Evolutionary conservation across 2,797 vertebrate species (phyloP).

Genomic region (Lemur catta): DNA sequence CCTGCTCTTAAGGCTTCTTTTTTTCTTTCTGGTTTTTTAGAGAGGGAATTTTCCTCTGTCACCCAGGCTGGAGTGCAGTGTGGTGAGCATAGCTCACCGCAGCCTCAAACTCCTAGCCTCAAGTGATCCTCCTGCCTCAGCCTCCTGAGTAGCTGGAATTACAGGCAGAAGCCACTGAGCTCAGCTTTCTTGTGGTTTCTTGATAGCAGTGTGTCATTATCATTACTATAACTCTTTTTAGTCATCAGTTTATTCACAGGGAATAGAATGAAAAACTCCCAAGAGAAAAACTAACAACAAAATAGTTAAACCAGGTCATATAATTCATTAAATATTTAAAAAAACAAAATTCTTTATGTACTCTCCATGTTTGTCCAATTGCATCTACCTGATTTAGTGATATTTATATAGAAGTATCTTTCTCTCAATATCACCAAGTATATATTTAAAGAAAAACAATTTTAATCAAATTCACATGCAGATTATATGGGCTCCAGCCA

Average conservation of each 20-base stretch:
- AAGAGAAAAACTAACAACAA: background rate
- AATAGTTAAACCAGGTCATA: background rate
- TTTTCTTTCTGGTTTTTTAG: too few species aligned
- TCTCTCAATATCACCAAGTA: conserved; percentile 44
- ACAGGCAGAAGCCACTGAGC: too few species aligned
- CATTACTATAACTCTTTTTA: conserved; percentile 10
- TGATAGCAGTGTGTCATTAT: background rate
- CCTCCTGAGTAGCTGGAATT: too few species aligned
- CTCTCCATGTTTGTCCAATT: background rate
- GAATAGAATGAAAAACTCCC: background rate
- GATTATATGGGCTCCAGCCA: conserved; percentile 70
- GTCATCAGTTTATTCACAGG: background rate
- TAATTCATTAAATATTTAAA: background rate
- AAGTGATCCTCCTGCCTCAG: too few species aligned
- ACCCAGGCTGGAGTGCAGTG: too few species aligned
- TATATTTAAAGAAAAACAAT: conserved; percentile 79
- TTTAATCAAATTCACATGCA: conserved; percentile 84
- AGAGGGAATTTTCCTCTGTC: too few species aligned
- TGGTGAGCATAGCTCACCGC: too few species aligned
- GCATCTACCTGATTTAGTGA: conserved; percentile 31
- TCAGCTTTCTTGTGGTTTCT: background rate
- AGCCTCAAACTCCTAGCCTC: too few species aligned
- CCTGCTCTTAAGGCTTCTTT: background rate
- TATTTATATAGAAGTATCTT: conserved; percentile 65
- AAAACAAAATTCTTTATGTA: background rate